Evolutionary conservation across 2,888 invertebrate species (phyloP).

Genomic region (Cryptocephalus moraei): DNA sequence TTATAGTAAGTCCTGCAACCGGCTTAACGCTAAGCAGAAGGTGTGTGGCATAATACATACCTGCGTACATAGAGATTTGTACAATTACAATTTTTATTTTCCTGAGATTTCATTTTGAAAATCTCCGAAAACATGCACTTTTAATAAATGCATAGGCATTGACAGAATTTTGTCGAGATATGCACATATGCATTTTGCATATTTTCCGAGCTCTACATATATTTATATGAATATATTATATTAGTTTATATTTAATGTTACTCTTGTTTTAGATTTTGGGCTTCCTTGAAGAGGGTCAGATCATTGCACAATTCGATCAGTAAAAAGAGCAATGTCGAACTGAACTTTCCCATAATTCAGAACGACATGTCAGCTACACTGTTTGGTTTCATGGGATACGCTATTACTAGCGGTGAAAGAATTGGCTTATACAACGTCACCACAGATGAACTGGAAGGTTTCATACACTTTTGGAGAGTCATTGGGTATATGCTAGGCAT

Average conservation of each 20-base stretch:
- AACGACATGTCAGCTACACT: constrained; percentile 78
- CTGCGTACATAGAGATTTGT: no score
- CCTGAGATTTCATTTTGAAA: no score
- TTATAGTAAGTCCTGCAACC: no score
- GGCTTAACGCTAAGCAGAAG: no score
- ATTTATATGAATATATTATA: no score
- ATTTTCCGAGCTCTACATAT: no score
- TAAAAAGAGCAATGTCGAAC: constrained; percentile 24
- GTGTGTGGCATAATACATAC: no score
- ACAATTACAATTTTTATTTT: no score
- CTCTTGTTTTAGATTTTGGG: constrained; percentile 48
- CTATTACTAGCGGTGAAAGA: constrained; percentile 50
- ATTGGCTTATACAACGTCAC: constrained; percentile 55
- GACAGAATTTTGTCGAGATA: no score
- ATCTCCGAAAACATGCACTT: no score
- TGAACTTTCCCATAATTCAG: constrained; percentile 57
- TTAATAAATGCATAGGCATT: no score
- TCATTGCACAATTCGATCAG: constrained; percentile 57
- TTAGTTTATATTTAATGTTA: neutral
- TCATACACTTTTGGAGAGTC: constrained; percentile 75
- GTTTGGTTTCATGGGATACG: constrained; percentile 76
- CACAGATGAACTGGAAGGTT: constrained; percentile 58
- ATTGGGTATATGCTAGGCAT: constrained; percentile 74
- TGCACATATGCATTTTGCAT: no score
- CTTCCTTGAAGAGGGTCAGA: constrained; percentile 56